Conservation (phyloP, 2,888 invertebrate genomes). For the Villa cingulata region DNA sequence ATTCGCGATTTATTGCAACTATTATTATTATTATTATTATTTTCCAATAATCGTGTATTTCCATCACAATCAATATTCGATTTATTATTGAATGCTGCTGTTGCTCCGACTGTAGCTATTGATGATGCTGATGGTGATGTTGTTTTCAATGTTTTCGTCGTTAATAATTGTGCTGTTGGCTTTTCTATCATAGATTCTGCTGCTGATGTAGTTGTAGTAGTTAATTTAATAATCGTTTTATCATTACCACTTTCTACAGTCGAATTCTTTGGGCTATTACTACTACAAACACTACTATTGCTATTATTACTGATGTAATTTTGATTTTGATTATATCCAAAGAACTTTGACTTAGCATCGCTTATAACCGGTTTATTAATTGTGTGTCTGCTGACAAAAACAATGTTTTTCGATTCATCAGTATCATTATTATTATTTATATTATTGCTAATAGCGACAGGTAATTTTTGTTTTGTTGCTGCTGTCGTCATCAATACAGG, state of each 20-base stretch:
- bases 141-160: background rate
- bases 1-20: too few relatives aligned
- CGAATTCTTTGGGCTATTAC: background rate
- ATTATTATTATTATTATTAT: too few relatives aligned
- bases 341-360: conserved; percentile 35
- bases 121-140: background rate
- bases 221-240: too few relatives aligned
- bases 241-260: background rate
- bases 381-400: background rate
- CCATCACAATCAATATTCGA: too few relatives aligned
- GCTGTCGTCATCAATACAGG: background rate
- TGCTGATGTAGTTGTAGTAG: too few relatives aligned
- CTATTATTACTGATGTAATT: background rate
- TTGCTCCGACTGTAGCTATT: conserved; percentile 9
- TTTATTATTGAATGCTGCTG: too few relatives aligned
- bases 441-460: too few relatives aligned
- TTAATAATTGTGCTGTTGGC: background rate
- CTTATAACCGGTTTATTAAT: conserved; percentile 28
- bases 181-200: too few relatives aligned
- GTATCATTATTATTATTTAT: background rate
- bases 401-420: background rate
- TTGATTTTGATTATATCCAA: conserved; percentile 23
- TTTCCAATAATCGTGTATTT: too few relatives aligned
- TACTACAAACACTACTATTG: too few relatives aligned
- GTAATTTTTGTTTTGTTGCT: background rate